phyloP scores from a whole-genome alignment of 2,113 vertebrate genomes.

The Fukomys damarensis region DNA sequence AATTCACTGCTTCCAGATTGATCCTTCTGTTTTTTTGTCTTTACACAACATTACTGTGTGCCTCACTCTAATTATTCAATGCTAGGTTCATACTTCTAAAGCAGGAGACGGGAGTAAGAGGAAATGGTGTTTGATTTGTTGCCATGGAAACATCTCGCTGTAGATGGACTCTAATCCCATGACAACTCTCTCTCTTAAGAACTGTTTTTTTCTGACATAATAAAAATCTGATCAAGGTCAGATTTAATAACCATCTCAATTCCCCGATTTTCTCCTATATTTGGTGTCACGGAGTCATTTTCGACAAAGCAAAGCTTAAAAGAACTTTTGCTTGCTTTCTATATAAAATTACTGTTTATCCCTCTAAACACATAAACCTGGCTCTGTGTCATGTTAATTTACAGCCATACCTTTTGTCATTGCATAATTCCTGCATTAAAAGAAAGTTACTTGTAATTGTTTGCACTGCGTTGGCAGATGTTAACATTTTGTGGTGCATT shows the following conservation, averaged over 20 bases:
- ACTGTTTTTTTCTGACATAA: slow-evolving; percentile 89
- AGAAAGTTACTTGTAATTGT: slow-evolving; percentile 88
- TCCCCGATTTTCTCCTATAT: slow-evolving; percentile 83
- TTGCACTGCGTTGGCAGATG: slow-evolving; percentile 87
- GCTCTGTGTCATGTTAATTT: slow-evolving; percentile 83
- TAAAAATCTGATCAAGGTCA: slow-evolving; percentile 91
- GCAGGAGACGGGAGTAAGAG: slow-evolving; percentile 87
- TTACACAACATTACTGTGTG: slow-evolving; percentile 86
- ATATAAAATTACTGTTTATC: slow-evolving; percentile 79
- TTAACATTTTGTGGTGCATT: slow-evolving; percentile 86
- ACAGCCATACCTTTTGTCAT: slow-evolving; percentile 83
- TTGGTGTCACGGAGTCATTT: slow-evolving; percentile 80
- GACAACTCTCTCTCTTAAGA: slow-evolving; percentile 89
- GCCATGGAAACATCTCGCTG: slow-evolving; percentile 90
- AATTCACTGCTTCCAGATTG: slow-evolving; percentile 86
- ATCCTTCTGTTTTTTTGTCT: slow-evolving; percentile 85
- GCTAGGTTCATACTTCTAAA: slow-evolving; percentile 89
- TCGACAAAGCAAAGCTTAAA: slow-evolving; percentile 81
- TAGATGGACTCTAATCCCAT: slow-evolving; percentile 91
- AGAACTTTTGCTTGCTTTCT: slow-evolving; percentile 84
- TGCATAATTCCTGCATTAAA: slow-evolving; percentile 86
- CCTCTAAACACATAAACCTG: slow-evolving; percentile 81
- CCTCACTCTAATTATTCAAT: slow-evolving; percentile 90
- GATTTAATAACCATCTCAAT: slow-evolving; percentile 90
- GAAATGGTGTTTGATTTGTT: slow-evolving; percentile 92